phyloP scores from a whole-genome alignment of 2,113 vertebrate genomes.

The Pangasianodon hypophthalmus region DNA sequence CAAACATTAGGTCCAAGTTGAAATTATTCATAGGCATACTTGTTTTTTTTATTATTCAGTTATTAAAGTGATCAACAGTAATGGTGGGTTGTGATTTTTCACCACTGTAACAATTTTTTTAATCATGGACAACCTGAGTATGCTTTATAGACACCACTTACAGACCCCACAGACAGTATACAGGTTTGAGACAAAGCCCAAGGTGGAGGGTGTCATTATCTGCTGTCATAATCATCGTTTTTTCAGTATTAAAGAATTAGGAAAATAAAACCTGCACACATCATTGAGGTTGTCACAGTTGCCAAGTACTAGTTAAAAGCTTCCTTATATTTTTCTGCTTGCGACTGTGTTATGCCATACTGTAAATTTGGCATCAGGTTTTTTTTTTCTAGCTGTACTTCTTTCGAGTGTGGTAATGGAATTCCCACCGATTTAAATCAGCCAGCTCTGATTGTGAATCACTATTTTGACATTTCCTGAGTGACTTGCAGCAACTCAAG shows the following conservation, averaged over 20 bases:
- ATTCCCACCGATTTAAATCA: too few species aligned
- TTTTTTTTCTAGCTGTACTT: neutral
- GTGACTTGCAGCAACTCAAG: too few species aligned
- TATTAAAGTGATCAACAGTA: neutral
- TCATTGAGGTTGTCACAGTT: neutral
- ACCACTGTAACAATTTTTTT: neutral
- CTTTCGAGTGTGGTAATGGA: neutral
- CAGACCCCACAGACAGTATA: neutral
- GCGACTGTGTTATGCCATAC: neutral
- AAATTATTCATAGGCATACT: neutral
- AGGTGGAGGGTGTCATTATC: neutral
- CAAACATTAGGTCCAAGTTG: neutral
- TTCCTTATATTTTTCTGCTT: neutral
- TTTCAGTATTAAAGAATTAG: neutral
- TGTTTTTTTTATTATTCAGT: neutral
- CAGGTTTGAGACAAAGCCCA: neutral
- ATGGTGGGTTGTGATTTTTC: neutral
- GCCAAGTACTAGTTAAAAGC: neutral
- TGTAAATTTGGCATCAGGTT: neutral
- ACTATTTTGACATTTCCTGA: too few species aligned
- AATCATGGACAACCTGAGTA: too few species aligned
- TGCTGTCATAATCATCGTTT: neutral
- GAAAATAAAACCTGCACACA: neutral
- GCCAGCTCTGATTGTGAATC: too few species aligned
- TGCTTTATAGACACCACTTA: neutral